Evolutionary conservation across 2,888 invertebrate species (phyloP).

Genomic region (Drosophila borborema): DNA sequence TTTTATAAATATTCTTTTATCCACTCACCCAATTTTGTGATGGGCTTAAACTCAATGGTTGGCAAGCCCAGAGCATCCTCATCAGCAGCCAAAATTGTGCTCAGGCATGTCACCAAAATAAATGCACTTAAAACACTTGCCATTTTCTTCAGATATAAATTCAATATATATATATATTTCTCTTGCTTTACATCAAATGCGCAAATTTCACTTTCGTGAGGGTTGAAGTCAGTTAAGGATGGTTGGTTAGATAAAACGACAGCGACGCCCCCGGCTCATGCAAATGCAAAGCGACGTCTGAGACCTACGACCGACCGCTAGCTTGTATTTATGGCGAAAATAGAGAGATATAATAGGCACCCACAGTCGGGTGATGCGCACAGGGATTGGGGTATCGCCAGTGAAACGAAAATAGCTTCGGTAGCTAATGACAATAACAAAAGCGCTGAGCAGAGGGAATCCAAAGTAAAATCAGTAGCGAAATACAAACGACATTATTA

Average conservation of each 20-base stretch:
- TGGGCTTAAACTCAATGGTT: conserved; percentile 56
- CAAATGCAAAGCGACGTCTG: conserved; percentile 70
- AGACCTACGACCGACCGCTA: conserved; percentile 42
- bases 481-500: conserved; percentile 76
- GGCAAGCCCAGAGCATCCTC: conserved; percentile 36
- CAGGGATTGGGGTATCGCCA: conserved; percentile 21
- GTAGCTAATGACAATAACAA: conserved; percentile 56
- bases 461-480: conserved; percentile 46
- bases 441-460: conserved; percentile 31
- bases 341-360: conserved; percentile 54
- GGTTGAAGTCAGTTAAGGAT: neutral
- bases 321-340: conserved; percentile 74
- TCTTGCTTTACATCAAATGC: neutral
- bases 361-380: conserved; percentile 24
- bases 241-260: neutral
- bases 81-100: conserved; percentile 33
- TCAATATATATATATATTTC: neutral
- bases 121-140: conserved; percentile 27
- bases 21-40: conserved; percentile 70
- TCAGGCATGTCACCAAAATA: conserved; percentile 33
- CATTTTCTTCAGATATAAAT: conserved; percentile 3
- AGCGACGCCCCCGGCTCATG: conserved; percentile 41
- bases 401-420: conserved; percentile 57
- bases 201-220: conserved; percentile 40
- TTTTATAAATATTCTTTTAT: neutral